Base-by-base conservation (phyloP, 2,888 invertebrate species). In the Poecilobothrus nobilitatus region DNA sequence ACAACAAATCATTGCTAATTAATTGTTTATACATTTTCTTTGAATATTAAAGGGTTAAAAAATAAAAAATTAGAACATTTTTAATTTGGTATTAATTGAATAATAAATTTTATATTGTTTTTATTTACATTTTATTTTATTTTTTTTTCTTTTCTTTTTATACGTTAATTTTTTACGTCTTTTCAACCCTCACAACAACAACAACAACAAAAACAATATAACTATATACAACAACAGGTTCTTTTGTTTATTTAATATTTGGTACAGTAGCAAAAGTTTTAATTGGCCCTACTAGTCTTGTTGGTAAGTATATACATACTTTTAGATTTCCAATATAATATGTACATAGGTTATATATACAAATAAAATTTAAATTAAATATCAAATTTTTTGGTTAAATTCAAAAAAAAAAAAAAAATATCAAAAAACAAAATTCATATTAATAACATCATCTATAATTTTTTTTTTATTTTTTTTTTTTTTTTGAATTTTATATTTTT, bases 201-300 rank as follows among this genome's bases (percentile, higher is more conserved):
- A 27, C 27, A 27, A 27, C 27, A 27, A 27, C 27, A 27, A 27
- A 2, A 27, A 27, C 27, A 27, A 27, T 5, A 27, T 66, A 41
- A 62, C 66, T 41, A n/a, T 66, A 63, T 18, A 18, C 67, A 10
- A 22, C 15, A 34, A 66, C 79, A 85, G 88, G 88, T 67, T 91
- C 92, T 67, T 90, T 95, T 76, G 84, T 95, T 69, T 97, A 97
- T 83, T 84, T 91, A 71, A 78, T 94, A 72, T 88, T 96, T 76
- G 97, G 97, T 18, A 93, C 94, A 6, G 89, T 92, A 72, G 90
- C 88, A 80, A 89, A 91, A 82, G 92, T 92, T 21, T 91, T 91
- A 18, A 92, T 93, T 73, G 93, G 97, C 21, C 95, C 97, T 0
- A 95, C 96, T 0, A 94, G 95, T 75, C 86, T 97, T 22, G 81